Conservation (phyloP, 1,140 invertebrate genomes). For the Ceratina calcarata region DNA sequence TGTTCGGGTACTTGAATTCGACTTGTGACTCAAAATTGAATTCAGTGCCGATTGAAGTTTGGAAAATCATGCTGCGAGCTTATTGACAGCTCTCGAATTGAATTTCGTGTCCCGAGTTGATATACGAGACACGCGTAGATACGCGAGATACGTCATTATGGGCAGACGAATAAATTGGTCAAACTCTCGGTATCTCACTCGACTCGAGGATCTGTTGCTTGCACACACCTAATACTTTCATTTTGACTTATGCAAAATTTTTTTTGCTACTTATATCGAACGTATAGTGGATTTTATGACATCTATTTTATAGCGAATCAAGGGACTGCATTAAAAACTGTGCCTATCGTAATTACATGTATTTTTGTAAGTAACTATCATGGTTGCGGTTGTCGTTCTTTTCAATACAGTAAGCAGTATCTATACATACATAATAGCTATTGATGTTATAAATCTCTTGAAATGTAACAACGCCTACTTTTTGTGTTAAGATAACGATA, state of each 20-base stretch:
- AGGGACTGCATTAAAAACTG: conserved; percentile 33
- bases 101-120: too few relatives aligned
- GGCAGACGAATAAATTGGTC: too few relatives aligned
- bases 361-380: conserved; percentile 45
- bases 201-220: too few relatives aligned
- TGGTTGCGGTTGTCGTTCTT: not conserved
- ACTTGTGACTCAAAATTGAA: too few relatives aligned
- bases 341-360: conserved; percentile 43
- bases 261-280: conserved; percentile 6
- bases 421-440: not conserved
- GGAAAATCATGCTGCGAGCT: too few relatives aligned
- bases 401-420: conserved; percentile 2
- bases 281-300: conserved; percentile 14
- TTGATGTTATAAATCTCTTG: not conserved
- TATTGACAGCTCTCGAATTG: too few relatives aligned
- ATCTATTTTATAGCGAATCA: conserved; percentile 24
- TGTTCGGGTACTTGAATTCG: too few relatives aligned
- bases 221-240: not conserved
- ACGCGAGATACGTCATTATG: too few relatives aligned
- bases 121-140: too few relatives aligned
- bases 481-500: conserved; percentile 15
- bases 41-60: too few relatives aligned
- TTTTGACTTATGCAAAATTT: conserved; percentile 3
- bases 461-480: not conserved
- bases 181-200: too few relatives aligned